Evolutionary conservation across 1,140 invertebrate genomes (phyloP).

Genomic region (Drosophila erecta): DNA sequence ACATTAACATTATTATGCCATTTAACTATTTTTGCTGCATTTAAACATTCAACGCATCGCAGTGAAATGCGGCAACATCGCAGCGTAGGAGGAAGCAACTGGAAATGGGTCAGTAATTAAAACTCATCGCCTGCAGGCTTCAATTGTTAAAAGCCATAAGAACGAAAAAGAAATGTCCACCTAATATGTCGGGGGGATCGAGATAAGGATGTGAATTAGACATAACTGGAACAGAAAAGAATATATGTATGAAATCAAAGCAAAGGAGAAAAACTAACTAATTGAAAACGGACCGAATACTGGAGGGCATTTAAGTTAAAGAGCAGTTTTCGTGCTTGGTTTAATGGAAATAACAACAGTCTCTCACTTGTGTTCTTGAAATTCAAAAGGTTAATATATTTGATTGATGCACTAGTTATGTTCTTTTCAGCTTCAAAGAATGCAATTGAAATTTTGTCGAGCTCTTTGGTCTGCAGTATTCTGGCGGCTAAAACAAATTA

Average conservation of each 20-base stretch:
- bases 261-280: constrained; percentile 4
- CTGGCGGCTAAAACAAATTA: too few species aligned
- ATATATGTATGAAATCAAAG: constrained; percentile 18
- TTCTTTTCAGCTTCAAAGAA: too few species aligned
- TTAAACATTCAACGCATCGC: constrained; percentile 7
- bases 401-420: too few species aligned
- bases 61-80: constrained; percentile 28
- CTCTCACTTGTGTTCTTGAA: too few species aligned
- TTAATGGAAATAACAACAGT: background rate
- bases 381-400: too few species aligned
- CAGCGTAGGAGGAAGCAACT: constrained; percentile 1
- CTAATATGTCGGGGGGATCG: constrained; percentile 3
- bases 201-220: constrained; percentile 1
- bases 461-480: too few species aligned
- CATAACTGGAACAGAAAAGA: constrained; percentile 8
- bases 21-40: background rate
- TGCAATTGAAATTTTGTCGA: too few species aligned
- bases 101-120: constrained; percentile 61
- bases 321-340: background rate
- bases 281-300: constrained; percentile 12
- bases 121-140: constrained; percentile 53
- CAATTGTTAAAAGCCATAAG: constrained; percentile 25
- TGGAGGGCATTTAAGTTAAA: background rate
- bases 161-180: constrained; percentile 9
- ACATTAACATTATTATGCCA: background rate